Evolutionary conservation across 2,797 vertebrate species (phyloP), one percentile per base, ranked within the genome.

Genomic region (Megalops cyprinoides): DNA sequence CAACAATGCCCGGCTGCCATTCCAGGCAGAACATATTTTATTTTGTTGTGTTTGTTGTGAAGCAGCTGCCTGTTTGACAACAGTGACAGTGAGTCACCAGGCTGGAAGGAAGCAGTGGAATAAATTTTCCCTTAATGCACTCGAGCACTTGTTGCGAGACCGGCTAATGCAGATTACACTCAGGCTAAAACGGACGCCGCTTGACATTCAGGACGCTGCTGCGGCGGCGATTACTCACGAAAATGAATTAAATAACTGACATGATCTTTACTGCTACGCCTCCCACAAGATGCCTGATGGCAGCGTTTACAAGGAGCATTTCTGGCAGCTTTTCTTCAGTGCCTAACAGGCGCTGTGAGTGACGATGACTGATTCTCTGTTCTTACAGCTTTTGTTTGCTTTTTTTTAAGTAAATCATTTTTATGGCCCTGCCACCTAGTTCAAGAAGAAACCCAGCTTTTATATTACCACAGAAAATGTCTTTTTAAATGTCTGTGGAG

Each of bases 11-110:
- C n/a, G n/a, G n/a, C 37, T 71, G 31, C 62, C 0, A 3, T 6
- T 71, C 37, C 28, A 74, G 49, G 46, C 73, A 48, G 1, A n/a
- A 12, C 78, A 49, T 65, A 46, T 62, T 65, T 76, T 23, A 62
- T 56, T 46, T 49, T 76, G 58, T 80, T 76, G 58, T 62, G 25
- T 44, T 60, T 42, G 23, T 20, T 46, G 58, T 44, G 37, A 76
- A 53, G 46, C 44, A 76, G 56, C 34, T 74, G 74, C 74, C 62
- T 76, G 79, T 76, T 58, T 76, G 58, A 67, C 60, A 76, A 81
- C 74, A 80, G 53, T 10, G 48, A 79, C 10, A 15, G 28, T 58
- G 74, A 75, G 58, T 76, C 74, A 81, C 23, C n/a, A 18, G 25
- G 37, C 39, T 62, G 71, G 71, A 53, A 31, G 51, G 60, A 67